phyloP scores from a whole-genome alignment of 2,113 vertebrate genomes.

The Corythornis madagascariensis region DNA sequence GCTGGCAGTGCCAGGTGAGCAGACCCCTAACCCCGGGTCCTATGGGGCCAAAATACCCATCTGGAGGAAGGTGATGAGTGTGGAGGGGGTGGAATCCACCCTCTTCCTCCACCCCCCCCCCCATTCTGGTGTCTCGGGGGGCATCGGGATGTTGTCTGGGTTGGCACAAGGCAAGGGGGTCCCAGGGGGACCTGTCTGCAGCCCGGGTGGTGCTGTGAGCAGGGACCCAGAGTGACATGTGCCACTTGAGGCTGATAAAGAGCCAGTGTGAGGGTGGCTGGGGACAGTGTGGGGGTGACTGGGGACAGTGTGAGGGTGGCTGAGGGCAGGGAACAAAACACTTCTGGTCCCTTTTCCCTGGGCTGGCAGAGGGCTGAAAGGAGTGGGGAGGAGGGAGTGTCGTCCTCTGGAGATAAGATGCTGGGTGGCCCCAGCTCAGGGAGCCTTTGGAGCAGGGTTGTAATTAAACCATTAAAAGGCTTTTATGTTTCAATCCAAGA shows the following conservation, averaged over 20 bases:
- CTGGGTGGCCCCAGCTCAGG: not conserved
- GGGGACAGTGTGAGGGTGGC: not conserved
- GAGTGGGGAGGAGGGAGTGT: not conserved
- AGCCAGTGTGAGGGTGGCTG: too few relatives aligned
- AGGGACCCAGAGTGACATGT: not conserved
- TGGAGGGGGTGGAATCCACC: fast-evolving
- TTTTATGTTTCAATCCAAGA: not conserved
- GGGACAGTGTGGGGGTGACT: too few relatives aligned
- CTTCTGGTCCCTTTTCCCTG: not conserved
- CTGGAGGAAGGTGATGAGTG: fast-evolving
- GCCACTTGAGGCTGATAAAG: not conserved
- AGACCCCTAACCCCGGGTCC: not conserved
- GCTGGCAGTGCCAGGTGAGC: fast-evolving
- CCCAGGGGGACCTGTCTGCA: not conserved
- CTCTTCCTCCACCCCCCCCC: not conserved
- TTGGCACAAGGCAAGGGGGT: fast-evolving
- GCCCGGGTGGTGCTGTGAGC: not conserved
- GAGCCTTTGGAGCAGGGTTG: not conserved
- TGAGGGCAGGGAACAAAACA: not conserved
- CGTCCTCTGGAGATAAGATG: not conserved
- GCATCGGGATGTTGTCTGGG: fast-evolving
- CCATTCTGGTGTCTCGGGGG: fast-evolving
- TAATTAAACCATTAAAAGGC: not conserved
- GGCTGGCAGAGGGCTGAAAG: slow-evolving; percentile 17
- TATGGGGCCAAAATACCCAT: fast-evolving